Conservation (phyloP, 1,140 invertebrate genomes). For the Neodiprion virginianus region DNA sequence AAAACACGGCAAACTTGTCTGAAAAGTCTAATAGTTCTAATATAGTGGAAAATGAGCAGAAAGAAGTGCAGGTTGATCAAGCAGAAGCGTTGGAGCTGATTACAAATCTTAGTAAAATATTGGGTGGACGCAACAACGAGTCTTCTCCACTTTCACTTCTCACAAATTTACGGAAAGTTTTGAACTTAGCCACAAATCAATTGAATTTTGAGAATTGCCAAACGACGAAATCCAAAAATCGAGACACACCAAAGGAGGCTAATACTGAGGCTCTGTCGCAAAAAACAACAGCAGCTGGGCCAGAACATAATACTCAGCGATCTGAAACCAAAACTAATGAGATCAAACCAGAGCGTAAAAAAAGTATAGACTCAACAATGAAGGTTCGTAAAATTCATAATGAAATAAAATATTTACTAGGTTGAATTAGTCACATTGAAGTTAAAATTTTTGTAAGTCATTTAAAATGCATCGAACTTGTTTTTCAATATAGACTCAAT, state of each 20-base stretch:
- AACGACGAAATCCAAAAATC: background rate
- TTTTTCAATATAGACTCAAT: conserved; percentile 20
- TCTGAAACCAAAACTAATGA: background rate
- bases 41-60: conserved; percentile 14
- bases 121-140: conserved; percentile 36
- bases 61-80: conserved; percentile 28
- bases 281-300: conserved; percentile 10
- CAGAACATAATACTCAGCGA: background rate
- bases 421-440: background rate
- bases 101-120: conserved; percentile 39
- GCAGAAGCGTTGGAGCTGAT: conserved; percentile 38
- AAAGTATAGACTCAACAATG: conserved; percentile 27
- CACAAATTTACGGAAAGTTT: conserved; percentile 38
- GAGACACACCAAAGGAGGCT: background rate
- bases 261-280: background rate
- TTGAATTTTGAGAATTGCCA: background rate
- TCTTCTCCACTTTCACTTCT: conserved; percentile 33
- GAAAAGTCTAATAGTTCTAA: conserved; percentile 21
- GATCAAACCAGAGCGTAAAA: conserved; percentile 30
- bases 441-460: conserved; percentile 3
- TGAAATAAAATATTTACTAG: background rate
- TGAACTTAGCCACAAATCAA: conserved; percentile 35
- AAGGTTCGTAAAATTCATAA: conserved; percentile 33
- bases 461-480: conserved; percentile 5
- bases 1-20: background rate